Evolutionary conservation across 2,797 vertebrate genomes (phyloP).

Genomic region (Psittacula echo): DNA sequence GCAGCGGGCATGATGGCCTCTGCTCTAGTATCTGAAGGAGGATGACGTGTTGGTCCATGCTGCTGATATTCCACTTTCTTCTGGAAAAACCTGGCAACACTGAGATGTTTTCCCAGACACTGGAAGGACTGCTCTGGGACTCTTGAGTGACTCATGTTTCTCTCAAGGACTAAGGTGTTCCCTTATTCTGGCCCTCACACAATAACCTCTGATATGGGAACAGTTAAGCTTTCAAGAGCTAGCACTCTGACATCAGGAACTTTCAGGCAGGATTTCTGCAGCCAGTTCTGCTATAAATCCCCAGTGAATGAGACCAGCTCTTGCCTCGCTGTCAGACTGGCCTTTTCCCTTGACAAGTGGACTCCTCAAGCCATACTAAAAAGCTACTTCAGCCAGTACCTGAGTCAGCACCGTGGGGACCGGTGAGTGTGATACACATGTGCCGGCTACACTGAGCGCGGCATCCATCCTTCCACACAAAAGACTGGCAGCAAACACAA

Average conservation of each 20-base stretch:
- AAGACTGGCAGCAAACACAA: neutral
- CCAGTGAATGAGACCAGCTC: neutral
- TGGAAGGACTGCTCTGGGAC: neutral
- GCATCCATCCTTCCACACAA: neutral
- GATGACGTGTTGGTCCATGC: fast-evolving
- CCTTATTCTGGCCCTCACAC: neutral
- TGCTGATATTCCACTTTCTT: neutral
- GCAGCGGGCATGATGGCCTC: neutral
- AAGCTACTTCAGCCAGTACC: neutral
- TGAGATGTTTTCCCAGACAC: neutral
- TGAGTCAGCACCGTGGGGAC: fast-evolving
- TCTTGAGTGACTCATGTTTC: fast-evolving
- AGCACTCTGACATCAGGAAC: neutral
- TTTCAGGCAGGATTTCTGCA: neutral
- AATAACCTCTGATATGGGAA: neutral
- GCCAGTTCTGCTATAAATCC: neutral
- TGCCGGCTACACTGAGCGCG: neutral
- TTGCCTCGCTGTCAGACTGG: neutral
- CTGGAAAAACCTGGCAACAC: neutral
- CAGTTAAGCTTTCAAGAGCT: neutral
- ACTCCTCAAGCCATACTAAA: neutral
- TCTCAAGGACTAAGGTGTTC: neutral
- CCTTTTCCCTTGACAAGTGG: neutral
- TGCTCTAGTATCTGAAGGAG: neutral
- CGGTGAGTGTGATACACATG: neutral